Evolutionary conservation across 2,888 invertebrate genomes (phyloP).

Genomic region (Reticulitermes lucifugus): DNA sequence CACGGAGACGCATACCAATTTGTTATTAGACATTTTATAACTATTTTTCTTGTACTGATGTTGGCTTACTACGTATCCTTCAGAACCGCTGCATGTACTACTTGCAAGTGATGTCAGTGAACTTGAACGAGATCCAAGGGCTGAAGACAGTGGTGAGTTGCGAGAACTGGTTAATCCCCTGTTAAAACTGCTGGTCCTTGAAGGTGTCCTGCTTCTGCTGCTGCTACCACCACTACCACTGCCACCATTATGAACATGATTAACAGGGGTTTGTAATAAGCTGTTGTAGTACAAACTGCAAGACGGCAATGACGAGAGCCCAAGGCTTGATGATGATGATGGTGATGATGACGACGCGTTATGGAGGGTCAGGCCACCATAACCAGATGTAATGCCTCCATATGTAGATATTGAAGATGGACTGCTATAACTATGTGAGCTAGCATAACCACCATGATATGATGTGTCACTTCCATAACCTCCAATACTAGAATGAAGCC

Average conservation of each 20-base stretch:
- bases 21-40: too few species aligned
- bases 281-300: constrained; percentile 43
- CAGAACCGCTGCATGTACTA: constrained; percentile 65
- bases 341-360: constrained; percentile 64
- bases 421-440: constrained; percentile 44
- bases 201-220: constrained; percentile 34
- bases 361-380: constrained; percentile 76
- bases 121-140: constrained; percentile 60
- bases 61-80: constrained; percentile 84
- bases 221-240: constrained; percentile 25
- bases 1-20: too few species aligned
- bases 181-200: constrained; percentile 49
- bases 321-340: constrained; percentile 56
- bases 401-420: constrained; percentile 64
- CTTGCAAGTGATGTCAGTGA: constrained; percentile 48
- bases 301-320: constrained; percentile 44
- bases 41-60: neutral
- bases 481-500: constrained; percentile 16
- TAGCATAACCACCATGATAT: neutral
- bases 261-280: constrained; percentile 32
- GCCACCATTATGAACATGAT: neutral
- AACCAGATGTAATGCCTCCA: constrained; percentile 74
- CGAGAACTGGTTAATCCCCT: constrained; percentile 41
- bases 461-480: constrained; percentile 30
- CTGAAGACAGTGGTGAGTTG: constrained; percentile 47